Percentiles rank a stretch among this genome's conserved stretches.
Conservation (phyloP, 2,888 invertebrate genomes). For the Lasioglossum lativentre region DNA sequence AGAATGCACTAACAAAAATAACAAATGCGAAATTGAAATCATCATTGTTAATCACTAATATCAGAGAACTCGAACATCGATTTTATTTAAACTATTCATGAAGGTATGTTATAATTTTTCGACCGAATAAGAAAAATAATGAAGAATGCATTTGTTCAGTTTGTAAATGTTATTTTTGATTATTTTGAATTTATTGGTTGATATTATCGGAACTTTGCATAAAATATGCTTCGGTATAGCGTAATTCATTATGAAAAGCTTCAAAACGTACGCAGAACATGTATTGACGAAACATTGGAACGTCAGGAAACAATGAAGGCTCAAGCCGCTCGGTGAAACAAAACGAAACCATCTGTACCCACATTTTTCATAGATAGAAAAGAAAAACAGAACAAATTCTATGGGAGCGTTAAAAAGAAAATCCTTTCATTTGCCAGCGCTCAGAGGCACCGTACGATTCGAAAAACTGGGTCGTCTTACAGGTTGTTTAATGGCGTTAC, state of each 20-base stretch:
- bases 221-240: not conserved
- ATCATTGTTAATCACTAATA: not conserved
- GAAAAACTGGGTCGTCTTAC: constrained; percentile 4
- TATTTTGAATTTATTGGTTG: not conserved
- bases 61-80: not conserved
- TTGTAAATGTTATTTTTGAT: not conserved
- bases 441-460: constrained; percentile 3
- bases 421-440: constrained; percentile 24
- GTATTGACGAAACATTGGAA: constrained; percentile 45
- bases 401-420: constrained; percentile 39
- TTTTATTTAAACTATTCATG: not conserved
- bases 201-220: not conserved
- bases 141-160: not conserved
- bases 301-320: constrained; percentile 48
- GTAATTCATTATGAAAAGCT: constrained; percentile 3
- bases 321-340: constrained; percentile 37
- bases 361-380: constrained; percentile 26
- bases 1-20: not conserved
- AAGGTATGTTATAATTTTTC: not conserved
- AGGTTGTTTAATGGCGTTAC: constrained; percentile 5
- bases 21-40: not conserved
- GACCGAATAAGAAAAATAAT: not conserved
- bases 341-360: constrained; percentile 34
- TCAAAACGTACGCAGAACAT: constrained; percentile 33
- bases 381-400: constrained; percentile 31